Evolutionary conservation across 2,113 vertebrate genomes (phyloP).

Genomic region (Rhombomys opimus): DNA sequence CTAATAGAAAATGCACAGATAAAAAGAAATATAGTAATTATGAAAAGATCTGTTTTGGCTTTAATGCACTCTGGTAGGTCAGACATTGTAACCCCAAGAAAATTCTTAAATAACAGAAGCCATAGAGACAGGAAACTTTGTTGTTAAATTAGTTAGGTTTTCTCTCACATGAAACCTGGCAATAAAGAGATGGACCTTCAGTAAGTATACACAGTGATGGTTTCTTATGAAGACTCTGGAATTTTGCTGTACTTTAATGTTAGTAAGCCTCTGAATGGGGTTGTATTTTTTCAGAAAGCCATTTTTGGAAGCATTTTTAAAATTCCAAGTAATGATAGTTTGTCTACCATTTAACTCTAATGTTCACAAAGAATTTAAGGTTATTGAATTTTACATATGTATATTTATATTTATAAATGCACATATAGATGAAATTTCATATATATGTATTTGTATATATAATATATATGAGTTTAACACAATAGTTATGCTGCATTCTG

Average conservation of each 20-base stretch:
- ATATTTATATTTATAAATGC: too few relatives aligned
- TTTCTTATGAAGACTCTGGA: not conserved
- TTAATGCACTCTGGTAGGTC: slow-evolving; percentile 13
- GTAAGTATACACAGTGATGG: not conserved
- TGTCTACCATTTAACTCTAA: slow-evolving; percentile 35
- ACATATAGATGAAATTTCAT: too few relatives aligned
- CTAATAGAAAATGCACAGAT: not conserved
- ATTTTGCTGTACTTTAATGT: not conserved
- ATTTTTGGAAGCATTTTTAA: slow-evolving; percentile 43
- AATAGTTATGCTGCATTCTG: slow-evolving; percentile 40
- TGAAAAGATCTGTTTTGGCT: not conserved
- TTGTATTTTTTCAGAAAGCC: slow-evolving; percentile 38
- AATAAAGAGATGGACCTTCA: not conserved
- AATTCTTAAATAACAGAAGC: slow-evolving; percentile 7
- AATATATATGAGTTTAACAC: slow-evolving; percentile 29
- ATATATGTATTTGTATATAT: too few relatives aligned
- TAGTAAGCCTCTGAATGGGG: not conserved
- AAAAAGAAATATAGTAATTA: not conserved
- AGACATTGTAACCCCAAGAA: not conserved
- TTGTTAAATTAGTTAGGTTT: not conserved
- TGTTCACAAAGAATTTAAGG: slow-evolving; percentile 36
- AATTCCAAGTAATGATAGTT: slow-evolving; percentile 22
- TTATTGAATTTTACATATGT: slow-evolving; percentile 25
- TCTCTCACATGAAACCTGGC: not conserved
- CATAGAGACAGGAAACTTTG: not conserved